Conservation (phyloP, 2,888 invertebrate species). For the Bellardia bayeri region DNA sequence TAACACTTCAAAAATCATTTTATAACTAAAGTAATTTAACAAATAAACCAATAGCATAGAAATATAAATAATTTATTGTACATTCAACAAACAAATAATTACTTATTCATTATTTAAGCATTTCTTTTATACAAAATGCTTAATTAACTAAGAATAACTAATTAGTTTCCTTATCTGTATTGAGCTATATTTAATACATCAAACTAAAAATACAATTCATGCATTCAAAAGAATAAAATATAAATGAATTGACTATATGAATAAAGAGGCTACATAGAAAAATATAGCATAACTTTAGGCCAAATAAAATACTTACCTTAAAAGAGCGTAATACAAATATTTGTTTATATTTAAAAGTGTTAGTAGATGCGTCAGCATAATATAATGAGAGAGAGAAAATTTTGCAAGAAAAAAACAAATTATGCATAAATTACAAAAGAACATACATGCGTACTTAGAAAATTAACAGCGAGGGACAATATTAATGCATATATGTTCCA, state of each 20-base stretch:
- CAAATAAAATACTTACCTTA: constrained; percentile 8
- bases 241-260: constrained; percentile 26
- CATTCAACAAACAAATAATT: constrained; percentile 30
- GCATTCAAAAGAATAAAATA: constrained; percentile 5
- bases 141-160: constrained; percentile 73
- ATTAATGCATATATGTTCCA: background rate
- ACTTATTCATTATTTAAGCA: constrained; percentile 71
- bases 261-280: constrained; percentile 30
- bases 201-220: background rate
- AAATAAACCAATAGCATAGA: constrained; percentile 27
- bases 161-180: constrained; percentile 71
- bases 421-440: constrained; percentile 15
- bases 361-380: background rate
- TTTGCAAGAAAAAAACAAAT: constrained; percentile 11
- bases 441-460: background rate
- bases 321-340: constrained; percentile 23
- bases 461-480: background rate
- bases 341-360: background rate
- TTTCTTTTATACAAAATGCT: constrained; percentile 69
- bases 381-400: background rate
- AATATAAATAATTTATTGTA: constrained; percentile 40
- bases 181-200: constrained; percentile 41
- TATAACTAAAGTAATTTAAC: background rate
- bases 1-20: background rate
- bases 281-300: constrained; percentile 54